Base-by-base conservation (phyloP, 2,888 invertebrate genomes). In the Euclidia mi region DNA sequence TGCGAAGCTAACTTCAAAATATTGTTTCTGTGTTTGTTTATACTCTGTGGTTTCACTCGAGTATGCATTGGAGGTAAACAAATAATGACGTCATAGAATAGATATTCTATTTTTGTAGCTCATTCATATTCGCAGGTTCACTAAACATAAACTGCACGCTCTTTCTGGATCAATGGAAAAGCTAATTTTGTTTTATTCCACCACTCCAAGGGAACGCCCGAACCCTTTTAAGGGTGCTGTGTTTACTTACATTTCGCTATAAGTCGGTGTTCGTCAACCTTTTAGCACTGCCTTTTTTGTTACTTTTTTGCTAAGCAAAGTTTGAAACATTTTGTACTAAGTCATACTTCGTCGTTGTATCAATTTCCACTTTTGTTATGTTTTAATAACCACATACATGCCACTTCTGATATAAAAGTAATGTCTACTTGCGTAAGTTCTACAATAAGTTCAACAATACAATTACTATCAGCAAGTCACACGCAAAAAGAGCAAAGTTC, bases 171-270 rank as follows among this genome's bases (percentile, higher is more conserved):
- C 86, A 86, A 89, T 87, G 85, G 82, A 80, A 85, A 84, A 87
- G 81, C 89, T 90, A 90, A 89, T 91, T 91, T 89, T 87, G 89
- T 90, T 90, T 89, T 91, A 90, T 90, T 89, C 79, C 68, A 77
- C 79, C 82, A 84, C 88, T 87, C 81, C 77, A 81, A 82, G 81
- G 81, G 81, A 84, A 84, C 84, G 82, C 85, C 82, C 81, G 79
- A 88, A 89, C 90, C 90, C 89, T 91, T 90, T 89, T 81, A 82
- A 88, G 89, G 72, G 85, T 80, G 73, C 69, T 72, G 60, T 86
- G 80, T 88, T 87, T 89, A 82, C 85, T 79, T 81, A 86, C 85
- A 84, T 82, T 83, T 79, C 78, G 75, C 75, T 72, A 73, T 71
- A 69, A 46, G 55, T 48, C 75, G 72, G 75, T 38, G 70, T 48